Base-by-base conservation (phyloP, 2,888 invertebrate species). In the Lymantria monacha region DNA sequence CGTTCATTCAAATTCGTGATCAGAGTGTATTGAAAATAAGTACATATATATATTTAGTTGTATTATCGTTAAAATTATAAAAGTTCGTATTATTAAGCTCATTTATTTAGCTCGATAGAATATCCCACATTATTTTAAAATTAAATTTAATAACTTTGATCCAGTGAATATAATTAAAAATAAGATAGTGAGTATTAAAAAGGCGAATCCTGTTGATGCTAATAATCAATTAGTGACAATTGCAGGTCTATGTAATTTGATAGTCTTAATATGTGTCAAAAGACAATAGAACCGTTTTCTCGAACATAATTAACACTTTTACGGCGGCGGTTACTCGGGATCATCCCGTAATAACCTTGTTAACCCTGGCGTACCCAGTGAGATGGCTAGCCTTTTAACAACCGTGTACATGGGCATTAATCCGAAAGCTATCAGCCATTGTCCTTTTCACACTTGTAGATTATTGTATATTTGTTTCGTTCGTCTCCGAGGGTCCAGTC, bases 331-430 rank as follows among this genome's bases (percentile, higher is more conserved):
- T 88, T 81, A 78, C 80, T 82, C 79, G 85, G 88, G 89, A 86
- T 90, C 75, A 90, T 90, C 90, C 91, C 86, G 82, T 90, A 90
- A 91, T 90, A 91, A 90, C 89, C 89, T 91, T 90, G 91, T 91
- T 91, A 91, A 91, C 89, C 90, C 90, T 85, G 84, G 81, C 87
- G 82, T 79, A 81, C 83, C 81, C 81, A 79, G 81, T 72, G 84
- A 83, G 83, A 77, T 72, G 85, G 84, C 88, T 87, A 84, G 90
- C 91, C 91, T 90, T 90, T 91, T 90, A 91, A 86, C 89, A 86
- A 84, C 79, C 79, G 70, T 86, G 88, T 88, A 88, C 89, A 88
- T 88, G 88, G 86, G 83, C 78, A 85, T 87, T 90, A 91, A 91
- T 91, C 88, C 88, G 86, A 88, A 90, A 89, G 88, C 89, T 79